Evolutionary conservation across 2,888 invertebrate species (phyloP).

Genomic region (Acholoe squamosa): DNA sequence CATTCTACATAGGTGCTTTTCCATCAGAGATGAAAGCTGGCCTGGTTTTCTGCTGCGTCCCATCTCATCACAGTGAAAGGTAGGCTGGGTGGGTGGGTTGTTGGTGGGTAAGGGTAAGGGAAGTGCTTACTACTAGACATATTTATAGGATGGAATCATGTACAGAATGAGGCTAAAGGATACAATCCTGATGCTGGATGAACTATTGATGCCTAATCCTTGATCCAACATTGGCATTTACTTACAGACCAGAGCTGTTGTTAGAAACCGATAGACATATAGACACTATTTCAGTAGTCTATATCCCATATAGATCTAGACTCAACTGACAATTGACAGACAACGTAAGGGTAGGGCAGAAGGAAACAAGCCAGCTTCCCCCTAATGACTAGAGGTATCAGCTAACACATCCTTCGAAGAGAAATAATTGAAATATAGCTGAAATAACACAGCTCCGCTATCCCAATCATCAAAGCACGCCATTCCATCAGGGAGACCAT

Average conservation of each 20-base stretch:
- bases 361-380: background rate
- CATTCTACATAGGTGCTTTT: too few relatives aligned
- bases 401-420: background rate
- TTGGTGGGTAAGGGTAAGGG: background rate
- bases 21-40: too few relatives aligned
- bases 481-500: conserved; percentile 19
- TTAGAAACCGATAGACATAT: too few relatives aligned
- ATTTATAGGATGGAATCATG: too few relatives aligned
- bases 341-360: background rate
- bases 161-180: too few relatives aligned
- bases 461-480: background rate
- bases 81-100: background rate
- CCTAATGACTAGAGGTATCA: conserved; percentile 1
- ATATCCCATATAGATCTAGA: background rate
- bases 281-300: background rate
- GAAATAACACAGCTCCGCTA: background rate
- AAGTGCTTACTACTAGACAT: background rate
- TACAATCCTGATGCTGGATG: background rate
- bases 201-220: conserved; percentile 10
- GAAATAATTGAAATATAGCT: conserved; percentile 22
- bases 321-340: background rate
- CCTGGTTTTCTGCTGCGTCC: too few relatives aligned
- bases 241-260: too few relatives aligned
- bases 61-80: too few relatives aligned
- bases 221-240: too few relatives aligned